Evolutionary conservation across 1,140 invertebrate species (phyloP), one percentile per base, ranked within the genome.

Genomic region (Bombus balteatus): DNA sequence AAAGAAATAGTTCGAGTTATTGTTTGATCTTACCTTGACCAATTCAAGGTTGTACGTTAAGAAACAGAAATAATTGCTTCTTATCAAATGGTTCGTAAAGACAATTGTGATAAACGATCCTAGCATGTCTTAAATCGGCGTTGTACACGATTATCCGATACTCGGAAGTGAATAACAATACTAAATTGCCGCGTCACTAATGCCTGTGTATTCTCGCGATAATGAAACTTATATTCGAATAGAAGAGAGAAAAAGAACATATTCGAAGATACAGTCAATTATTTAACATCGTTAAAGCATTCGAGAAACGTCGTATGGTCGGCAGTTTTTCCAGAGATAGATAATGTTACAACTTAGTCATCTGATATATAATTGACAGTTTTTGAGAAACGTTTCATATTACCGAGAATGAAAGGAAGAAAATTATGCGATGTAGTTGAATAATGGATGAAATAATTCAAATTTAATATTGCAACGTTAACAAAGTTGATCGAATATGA

Each of bases 41-140:
- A n/a, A 18, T 39, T 18, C 39, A 12, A 41, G 71, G 28, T 22
- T 71, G 12, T 25, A 28, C 10, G 6, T 1, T 28, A 25, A 74
- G 41, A 10, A 74, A 47, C n/a, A 47, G 32, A 74, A 74, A 43
- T 72, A 72, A 76, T 57, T 76, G 32, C 74, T 62, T 28, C 22
- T 53, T 39, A 62, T 75, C 74, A 28, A 39, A 62, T 39, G 74
- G 10, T 62, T 39, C 4, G 74, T 28, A 74, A 74, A 74, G 72
- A 76, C 53, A 25, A 59, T 76, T 12, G 47, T 37, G 74, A 76
- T 76, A 76, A 76, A 76, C 74, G 74, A 76, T 62, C 57, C 5
- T 37, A 18, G 53, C 1, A 37, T 28, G 34, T 4, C 66, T 62
- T 62, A 76, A 62, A 76, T 62, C 74, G 34, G 25, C 74, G 47